Base-by-base conservation (phyloP, 1,140 invertebrate species). In the Eumaeus atala region DNA sequence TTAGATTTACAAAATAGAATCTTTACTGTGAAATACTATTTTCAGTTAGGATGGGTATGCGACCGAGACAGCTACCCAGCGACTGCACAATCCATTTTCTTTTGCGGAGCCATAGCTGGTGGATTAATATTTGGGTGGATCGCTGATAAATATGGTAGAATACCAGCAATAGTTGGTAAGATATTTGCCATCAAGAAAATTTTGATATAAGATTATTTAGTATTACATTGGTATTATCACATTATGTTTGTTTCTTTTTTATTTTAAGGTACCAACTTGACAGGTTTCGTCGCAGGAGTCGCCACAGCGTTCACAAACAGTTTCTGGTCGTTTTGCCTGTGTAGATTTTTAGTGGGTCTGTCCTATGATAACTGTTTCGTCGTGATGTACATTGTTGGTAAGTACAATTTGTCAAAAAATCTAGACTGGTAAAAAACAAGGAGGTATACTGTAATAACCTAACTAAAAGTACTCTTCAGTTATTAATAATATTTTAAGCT, bases 381-480 rank as follows among this genome's bases (percentile, higher is more conserved):
- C 18, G 95, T 96, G 91, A 96, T 96, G 94, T 96, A 96, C 61
- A 96, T 96, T 74, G 84, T 96, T 61, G 94, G 94, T 96, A 86
- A 91, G 90, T 64, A 44, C 16, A 37, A 4, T 37, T 37, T 2
- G 2, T 6, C 21, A 28, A 28, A 28, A 28, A 28, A 28, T 28
- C 21, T 28, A 28, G 6, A 3, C 6, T 28, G 2, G 6, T 28
- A 6, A 3, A 3, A 28, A 6, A 3, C 6, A 28, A 28, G 21
- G 2, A 28, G 2, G 6, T 28, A 28, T 28, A 35, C 10, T 51
- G n/a, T 11, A 34, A 18, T n/a, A n/a, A n/a, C n/a, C n/a, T n/a
- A n/a, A n/a, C n/a, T n/a, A n/a, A n/a, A n/a, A n/a, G n/a, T n/a
- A n/a, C n/a, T n/a, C n/a, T n/a, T n/a, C n/a, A n/a, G n/a, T n/a